Evolutionary conservation across 2,113 vertebrate species (phyloP).

Genomic region (Mustelus asterias): DNA sequence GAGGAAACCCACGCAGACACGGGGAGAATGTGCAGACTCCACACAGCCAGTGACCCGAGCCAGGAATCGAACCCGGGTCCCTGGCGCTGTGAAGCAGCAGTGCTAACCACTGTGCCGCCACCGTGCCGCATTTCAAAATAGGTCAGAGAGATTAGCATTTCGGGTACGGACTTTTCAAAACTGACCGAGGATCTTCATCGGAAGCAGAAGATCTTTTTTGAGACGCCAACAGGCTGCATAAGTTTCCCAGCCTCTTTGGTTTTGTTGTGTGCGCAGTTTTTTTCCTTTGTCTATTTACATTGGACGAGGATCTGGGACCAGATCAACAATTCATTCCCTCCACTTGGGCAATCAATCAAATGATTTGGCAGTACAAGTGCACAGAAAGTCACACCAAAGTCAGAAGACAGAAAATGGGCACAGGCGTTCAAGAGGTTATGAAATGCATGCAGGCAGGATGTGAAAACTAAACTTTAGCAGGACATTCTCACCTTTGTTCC

Average conservation of each 20-base stretch:
- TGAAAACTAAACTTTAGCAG: not conserved
- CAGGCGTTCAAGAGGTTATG: not conserved
- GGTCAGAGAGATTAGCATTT: not conserved
- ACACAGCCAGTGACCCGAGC: no score
- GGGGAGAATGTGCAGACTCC: no score
- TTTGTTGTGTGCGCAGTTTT: not conserved
- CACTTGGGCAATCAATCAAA: not conserved
- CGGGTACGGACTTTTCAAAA: not conserved
- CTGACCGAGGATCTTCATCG: not conserved
- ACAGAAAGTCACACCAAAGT: not conserved
- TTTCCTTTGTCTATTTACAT: not conserved
- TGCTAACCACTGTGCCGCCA: no score
- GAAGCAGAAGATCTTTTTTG: not conserved
- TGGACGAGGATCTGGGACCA: not conserved
- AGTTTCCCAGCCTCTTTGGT: not conserved
- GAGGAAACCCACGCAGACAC: no score
- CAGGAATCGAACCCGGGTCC: no score
- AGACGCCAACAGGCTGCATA: not conserved
- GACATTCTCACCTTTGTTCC: conserved; percentile 77
- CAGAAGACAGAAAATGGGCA: not conserved
- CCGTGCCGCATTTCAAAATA: not conserved
- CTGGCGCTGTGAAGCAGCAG: no score
- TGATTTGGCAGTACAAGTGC: not conserved
- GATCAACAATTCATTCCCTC: not conserved
- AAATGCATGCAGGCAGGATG: not conserved